These are phyloP conservation scores for Linepithema humile DNA, from an alignment of 1,140 invertebrate species.

Conservation along the genomic window DNA sequence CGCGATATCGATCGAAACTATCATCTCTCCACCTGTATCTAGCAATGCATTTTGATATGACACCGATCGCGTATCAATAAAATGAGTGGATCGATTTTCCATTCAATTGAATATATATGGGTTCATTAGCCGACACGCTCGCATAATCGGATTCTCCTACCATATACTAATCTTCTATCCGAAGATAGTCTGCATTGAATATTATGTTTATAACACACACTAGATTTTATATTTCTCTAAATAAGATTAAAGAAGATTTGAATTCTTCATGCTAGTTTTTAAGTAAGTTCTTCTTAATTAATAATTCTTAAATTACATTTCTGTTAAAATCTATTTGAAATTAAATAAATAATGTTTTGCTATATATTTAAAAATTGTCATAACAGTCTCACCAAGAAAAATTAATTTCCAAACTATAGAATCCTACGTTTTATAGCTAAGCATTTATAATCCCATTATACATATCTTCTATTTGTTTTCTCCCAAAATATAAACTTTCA, in stretches of 20 bases:
- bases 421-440: no score
- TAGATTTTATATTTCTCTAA: background rate
- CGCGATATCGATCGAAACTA: constrained; percentile 1
- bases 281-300: background rate
- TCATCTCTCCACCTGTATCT: background rate
- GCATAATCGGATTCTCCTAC: background rate
- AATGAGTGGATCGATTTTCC: background rate
- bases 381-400: background rate
- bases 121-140: background rate
- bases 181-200: background rate
- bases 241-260: background rate
- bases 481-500: background rate
- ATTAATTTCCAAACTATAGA: background rate
- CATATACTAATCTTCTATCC: background rate
- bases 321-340: background rate
- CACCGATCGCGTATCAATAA: constrained; percentile 5
- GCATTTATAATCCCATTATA: no score
- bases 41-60: background rate
- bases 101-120: constrained; percentile 17
- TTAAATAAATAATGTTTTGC: background rate
- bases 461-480: no score
- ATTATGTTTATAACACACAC: background rate
- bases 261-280: background rate
- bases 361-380: background rate
- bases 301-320: background rate